phyloP scores from a whole-genome alignment of 2,888 invertebrate species.

The Synanthedon tipuliformis region DNA sequence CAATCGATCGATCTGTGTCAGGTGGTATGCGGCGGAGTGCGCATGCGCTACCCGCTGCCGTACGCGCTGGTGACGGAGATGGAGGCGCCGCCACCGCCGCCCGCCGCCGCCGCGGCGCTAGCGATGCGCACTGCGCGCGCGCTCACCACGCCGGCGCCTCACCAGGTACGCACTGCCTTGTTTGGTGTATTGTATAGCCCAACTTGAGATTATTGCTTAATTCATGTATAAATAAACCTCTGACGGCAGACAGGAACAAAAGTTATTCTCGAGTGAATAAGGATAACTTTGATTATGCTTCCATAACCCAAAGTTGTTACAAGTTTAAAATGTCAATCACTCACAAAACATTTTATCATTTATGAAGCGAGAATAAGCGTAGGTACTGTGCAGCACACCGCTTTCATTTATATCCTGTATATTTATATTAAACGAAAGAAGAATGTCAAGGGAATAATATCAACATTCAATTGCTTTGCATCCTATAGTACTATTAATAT shows the following conservation, averaged over 20 bases:
- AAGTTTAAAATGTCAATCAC: too few species aligned
- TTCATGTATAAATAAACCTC: too few species aligned
- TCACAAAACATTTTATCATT: too few species aligned
- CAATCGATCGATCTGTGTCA: constrained; percentile 21
- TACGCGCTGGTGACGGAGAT: constrained; percentile 92
- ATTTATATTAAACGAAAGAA: too few species aligned
- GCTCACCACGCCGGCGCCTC: constrained; percentile 39
- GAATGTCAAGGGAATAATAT: too few species aligned
- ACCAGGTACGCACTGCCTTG: constrained; percentile 15
- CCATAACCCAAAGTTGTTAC: constrained; percentile 2
- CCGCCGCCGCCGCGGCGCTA: constrained; percentile 24
- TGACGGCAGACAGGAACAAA: constrained; percentile 39
- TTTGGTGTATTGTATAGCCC: too few species aligned
- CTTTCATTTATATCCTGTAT: too few species aligned
- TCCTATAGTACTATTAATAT: too few species aligned
- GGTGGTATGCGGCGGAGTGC: constrained; percentile 84
- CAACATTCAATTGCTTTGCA: too few species aligned
- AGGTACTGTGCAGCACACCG: too few species aligned
- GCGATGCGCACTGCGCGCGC: constrained; percentile 22
- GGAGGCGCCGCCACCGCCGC: constrained; percentile 69
- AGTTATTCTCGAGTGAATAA: constrained; percentile 15
- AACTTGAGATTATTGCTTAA: too few species aligned
- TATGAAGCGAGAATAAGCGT: too few species aligned
- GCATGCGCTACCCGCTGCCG: constrained; percentile 95
- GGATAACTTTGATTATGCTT: constrained; percentile 20